Base-by-base conservation (phyloP, 2,113 vertebrate species). In the Burhinus oedicnemus region DNA sequence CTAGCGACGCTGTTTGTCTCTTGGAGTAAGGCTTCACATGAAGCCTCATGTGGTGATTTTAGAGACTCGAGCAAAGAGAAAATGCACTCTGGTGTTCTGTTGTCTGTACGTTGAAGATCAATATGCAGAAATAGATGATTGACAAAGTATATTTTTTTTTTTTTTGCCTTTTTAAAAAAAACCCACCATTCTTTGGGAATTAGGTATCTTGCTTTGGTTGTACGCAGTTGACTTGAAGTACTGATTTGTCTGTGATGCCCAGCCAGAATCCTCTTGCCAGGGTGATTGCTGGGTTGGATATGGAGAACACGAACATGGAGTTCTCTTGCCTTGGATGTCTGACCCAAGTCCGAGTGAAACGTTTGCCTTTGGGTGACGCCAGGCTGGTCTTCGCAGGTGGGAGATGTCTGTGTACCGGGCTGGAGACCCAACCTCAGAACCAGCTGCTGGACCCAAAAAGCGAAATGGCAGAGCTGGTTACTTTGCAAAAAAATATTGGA, bases 61-160 rank as follows among this genome's bases (percentile, higher is more conserved):
- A 13, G 49, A 15, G 66, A 7, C 32, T 17, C 5, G 2, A 36
- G 29, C 0, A 0, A 44, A 38, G 60, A 44, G 10, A 27, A 38
- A 23, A 34, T 5, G 0, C 8, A 2, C 40, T 38, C 4, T 1
- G 1, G 2, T 4, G 5, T 68, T 57, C 4, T 32, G 3, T 38
- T 15, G 17, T 44, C 13, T 5, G 0, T 29, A 2, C 1, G 9
- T 4, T 34, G 30, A 40, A 64, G 61, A 38, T 45, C 42, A 36
- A 2, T 1, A 1, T 3, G 8, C 21, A 38, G 70, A 40, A 32
- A 6, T 5, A 19, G 12, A 2, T 20, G 9, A 15, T 7, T 75
- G 55, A 40, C 5, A 40, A 36, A 83, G n/a, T n/a, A n/a, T n/a
- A n/a, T n/a, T n/a, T n/a, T n/a, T n/a, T n/a, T n/a, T 22, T 32